phyloP scores from a whole-genome alignment of 1,140 invertebrate species.

The Monochamus saltuarius region DNA sequence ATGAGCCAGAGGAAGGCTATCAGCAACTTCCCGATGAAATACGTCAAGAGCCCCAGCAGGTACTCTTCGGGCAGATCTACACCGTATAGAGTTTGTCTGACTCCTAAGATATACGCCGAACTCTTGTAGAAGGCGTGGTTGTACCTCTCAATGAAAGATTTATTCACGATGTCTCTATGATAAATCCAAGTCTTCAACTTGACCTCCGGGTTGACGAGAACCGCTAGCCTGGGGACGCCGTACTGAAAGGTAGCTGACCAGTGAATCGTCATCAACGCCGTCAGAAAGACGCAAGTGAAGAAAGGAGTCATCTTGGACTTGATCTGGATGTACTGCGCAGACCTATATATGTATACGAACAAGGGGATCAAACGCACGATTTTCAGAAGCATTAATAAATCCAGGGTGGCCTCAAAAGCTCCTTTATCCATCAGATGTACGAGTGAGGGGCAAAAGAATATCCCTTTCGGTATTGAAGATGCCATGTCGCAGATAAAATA shows the following conservation, averaged over 20 bases:
- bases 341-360: constrained; percentile 1
- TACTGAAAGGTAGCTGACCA: neutral
- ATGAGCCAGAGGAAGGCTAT: constrained; percentile 8
- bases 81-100: neutral
- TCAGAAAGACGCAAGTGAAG: neutral
- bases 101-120: constrained; percentile 17
- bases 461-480: constrained; percentile 9
- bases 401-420: neutral
- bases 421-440: constrained; percentile 8
- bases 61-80: constrained; percentile 3
- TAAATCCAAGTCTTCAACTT: too few species aligned
- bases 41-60: neutral
- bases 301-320: constrained; percentile 2
- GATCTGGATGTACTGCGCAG: constrained; percentile 1
- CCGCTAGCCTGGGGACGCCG: neutral
- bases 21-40: constrained; percentile 14
- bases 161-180: too few species aligned
- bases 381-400: constrained; percentile 9
- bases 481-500: constrained; percentile 12
- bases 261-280: neutral
- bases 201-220: too few species aligned
- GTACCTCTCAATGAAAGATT: neutral
- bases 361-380: constrained; percentile 8
- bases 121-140: constrained; percentile 14
- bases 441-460: constrained; percentile 10